Evolutionary conservation across 2,113 vertebrate species (phyloP).

Genomic region (Penelope pileata): DNA sequence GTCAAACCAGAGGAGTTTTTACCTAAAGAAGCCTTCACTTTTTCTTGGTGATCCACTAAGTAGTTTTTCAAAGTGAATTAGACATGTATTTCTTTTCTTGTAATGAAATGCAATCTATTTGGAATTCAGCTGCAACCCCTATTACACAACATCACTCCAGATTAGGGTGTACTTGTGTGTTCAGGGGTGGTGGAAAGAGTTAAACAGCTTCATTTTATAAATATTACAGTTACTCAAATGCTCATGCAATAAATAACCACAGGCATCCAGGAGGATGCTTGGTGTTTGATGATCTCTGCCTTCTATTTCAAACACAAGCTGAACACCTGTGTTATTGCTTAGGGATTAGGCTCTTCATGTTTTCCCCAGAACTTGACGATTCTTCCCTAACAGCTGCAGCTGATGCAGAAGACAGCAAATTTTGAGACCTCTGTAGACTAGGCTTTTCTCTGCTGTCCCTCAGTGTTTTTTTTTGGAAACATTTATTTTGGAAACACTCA

Average conservation of each 20-base stretch:
- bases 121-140: not conserved
- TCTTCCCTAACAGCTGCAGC: not conserved
- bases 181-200: not conserved
- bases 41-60: not conserved
- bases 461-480: not conserved
- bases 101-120: not conserved
- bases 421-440: not conserved
- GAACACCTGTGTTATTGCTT: not conserved
- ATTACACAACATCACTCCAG: not conserved
- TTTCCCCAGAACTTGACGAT: not conserved
- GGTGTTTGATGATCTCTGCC: not conserved
- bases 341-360: not conserved
- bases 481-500: not conserved
- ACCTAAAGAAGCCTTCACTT: not conserved
- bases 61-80: not conserved
- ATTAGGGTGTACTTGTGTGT: not conserved
- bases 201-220: not conserved
- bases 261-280: not conserved
- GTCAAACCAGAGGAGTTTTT: not conserved
- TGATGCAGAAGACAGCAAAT: not conserved
- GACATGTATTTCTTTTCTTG: not conserved
- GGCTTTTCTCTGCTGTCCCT: not conserved
- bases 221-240: conserved; percentile 17
- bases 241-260: not conserved
- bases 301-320: not conserved